Conservation (phyloP, 2,113 vertebrate genomes). For the Trematomus loennbergii region DNA sequence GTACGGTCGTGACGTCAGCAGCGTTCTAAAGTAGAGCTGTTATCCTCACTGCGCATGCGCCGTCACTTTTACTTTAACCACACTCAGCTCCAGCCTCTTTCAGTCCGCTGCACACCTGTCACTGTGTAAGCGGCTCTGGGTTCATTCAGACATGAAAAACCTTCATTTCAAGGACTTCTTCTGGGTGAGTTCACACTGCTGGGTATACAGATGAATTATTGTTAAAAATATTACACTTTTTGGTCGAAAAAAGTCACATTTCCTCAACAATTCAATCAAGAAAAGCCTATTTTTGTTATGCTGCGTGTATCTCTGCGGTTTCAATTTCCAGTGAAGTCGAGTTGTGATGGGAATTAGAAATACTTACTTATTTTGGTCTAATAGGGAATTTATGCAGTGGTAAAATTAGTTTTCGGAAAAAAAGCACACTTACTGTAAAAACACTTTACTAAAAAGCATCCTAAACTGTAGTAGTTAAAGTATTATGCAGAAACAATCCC, state of each 20-base stretch:
- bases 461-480: background rate
- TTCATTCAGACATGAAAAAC: constrained; percentile 83
- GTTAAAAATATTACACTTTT: background rate
- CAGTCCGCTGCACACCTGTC: background rate
- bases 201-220: background rate
- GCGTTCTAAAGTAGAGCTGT: no score
- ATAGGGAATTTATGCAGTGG: background rate
- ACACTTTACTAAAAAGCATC: background rate
- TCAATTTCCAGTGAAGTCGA: background rate
- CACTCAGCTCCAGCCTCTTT: no score
- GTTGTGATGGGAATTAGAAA: background rate
- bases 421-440: background rate
- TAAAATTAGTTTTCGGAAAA: no score
- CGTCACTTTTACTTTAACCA: no score
- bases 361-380: background rate
- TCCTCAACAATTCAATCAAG: background rate
- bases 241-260: background rate
- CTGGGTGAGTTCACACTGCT: constrained; percentile 84
- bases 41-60: constrained; percentile 37
- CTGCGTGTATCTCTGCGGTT: background rate
- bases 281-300: background rate
- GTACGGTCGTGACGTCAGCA: background rate
- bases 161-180: constrained; percentile 90
- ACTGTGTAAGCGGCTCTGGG: no score
- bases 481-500: background rate